Evolutionary conservation across 2,113 vertebrate genomes (phyloP).

Genomic region (Alaudala cheleensis): DNA sequence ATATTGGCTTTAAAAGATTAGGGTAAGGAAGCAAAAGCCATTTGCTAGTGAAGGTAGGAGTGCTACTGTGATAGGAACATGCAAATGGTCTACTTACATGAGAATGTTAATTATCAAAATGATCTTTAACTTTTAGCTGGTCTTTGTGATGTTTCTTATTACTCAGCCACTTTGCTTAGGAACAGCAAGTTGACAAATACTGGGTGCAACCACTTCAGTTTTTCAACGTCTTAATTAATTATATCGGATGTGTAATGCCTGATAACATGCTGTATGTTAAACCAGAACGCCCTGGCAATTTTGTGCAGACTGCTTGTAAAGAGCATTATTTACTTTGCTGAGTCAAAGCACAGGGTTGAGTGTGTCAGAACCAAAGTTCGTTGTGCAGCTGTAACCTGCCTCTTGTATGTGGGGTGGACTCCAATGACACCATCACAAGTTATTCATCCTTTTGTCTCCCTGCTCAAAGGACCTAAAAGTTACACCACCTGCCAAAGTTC

Average conservation of each 20-base stretch:
- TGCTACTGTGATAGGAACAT: not conserved
- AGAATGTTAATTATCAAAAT: not conserved
- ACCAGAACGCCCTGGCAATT: not conserved
- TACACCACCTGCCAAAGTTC: not conserved
- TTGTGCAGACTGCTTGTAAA: not conserved
- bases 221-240: not conserved
- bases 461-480: not conserved
- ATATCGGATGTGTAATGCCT: not conserved
- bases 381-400: not conserved
- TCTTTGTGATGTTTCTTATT: not conserved
- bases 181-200: not conserved
- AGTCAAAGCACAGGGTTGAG: not conserved
- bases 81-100: not conserved
- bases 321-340: not conserved
- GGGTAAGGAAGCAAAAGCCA: not conserved
- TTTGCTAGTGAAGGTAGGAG: not conserved
- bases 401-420: not conserved
- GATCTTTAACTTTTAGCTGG: not conserved
- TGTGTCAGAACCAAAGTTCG: not conserved
- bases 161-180: not conserved
- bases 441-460: not conserved
- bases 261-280: not conserved
- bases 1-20: not conserved
- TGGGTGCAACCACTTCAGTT: not conserved
- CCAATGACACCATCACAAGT: not conserved